These are phyloP conservation scores for Polyodon spathula DNA, from an alignment of 2,113 vertebrate species.

Conservation along the genomic window DNA sequence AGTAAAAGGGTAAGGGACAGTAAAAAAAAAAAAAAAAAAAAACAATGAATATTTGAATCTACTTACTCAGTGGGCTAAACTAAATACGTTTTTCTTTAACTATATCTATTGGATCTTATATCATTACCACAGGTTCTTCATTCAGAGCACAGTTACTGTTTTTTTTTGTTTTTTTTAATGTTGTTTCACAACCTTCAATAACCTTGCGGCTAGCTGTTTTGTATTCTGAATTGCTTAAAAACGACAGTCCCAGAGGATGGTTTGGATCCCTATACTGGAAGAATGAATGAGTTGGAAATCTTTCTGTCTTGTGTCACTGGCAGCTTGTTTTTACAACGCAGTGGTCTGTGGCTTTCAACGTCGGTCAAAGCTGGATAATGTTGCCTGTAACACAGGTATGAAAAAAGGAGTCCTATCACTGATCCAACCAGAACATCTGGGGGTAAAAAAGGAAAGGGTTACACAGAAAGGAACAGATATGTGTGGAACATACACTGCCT, in stretches of 20 bases:
- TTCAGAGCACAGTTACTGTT: no score
- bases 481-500: background rate
- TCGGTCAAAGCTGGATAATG: slow-evolving; percentile 79
- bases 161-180: no score
- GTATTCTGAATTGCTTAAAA: no score
- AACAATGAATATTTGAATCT: no score
- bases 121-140: no score
- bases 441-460: slow-evolving; percentile 16
- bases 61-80: no score
- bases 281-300: slow-evolving; percentile 34
- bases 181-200: no score
- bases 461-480: background rate
- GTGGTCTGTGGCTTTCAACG: slow-evolving; percentile 64
- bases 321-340: slow-evolving; percentile 42
- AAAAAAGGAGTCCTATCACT: slow-evolving; percentile 61
- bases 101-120: no score
- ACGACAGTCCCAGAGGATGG: background rate
- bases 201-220: no score
- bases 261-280: background rate
- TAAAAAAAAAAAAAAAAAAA: no score
- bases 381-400: slow-evolving; percentile 84
- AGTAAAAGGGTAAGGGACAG: no score
- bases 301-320: slow-evolving; percentile 49
- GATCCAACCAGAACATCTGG: slow-evolving; percentile 84
- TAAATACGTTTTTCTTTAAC: no score